Evolutionary conservation across 1,140 invertebrate species (phyloP).

Genomic region (Lordiphosa collinella): DNA sequence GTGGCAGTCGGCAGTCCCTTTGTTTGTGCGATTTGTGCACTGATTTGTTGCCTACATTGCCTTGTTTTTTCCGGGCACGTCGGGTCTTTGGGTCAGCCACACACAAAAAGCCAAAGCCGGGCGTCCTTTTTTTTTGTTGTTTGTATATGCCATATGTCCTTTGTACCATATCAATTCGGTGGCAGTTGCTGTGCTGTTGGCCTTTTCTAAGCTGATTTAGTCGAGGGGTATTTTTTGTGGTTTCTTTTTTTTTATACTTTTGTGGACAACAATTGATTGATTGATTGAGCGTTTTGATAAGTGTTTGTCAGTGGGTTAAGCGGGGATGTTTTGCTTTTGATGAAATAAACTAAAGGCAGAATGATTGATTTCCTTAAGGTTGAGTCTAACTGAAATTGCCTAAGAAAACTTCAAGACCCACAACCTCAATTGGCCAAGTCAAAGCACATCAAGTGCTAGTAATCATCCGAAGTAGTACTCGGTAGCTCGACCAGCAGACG

Average conservation of each 20-base stretch:
- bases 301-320: slow-evolving; percentile 61
- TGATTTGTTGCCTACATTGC: slow-evolving; percentile 68
- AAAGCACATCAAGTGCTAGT: neutral
- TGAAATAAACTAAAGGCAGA: neutral
- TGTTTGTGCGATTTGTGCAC: slow-evolving; percentile 61
- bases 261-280: slow-evolving; percentile 57
- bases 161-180: slow-evolving; percentile 34
- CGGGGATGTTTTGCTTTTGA: slow-evolving; percentile 7
- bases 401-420: too few species aligned
- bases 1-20: slow-evolving; percentile 9
- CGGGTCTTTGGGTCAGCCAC: slow-evolving; percentile 61
- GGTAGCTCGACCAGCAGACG: slow-evolving; percentile 9
- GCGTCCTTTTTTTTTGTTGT: slow-evolving; percentile 35
- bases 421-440: slow-evolving; percentile 15
- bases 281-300: slow-evolving; percentile 69
- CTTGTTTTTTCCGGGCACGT: slow-evolving; percentile 56
- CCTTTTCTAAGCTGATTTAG: slow-evolving; percentile 49
- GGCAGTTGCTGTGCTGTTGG: slow-evolving; percentile 13
- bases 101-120: slow-evolving; percentile 41
- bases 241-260: slow-evolving; percentile 39
- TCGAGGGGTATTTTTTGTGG: slow-evolving; percentile 44
- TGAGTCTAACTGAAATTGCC: too few species aligned
- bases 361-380: neutral
- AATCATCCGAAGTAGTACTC: slow-evolving; percentile 18
- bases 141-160: slow-evolving; percentile 63